phyloP scores from a whole-genome alignment of 2,113 vertebrate genomes.

The Platycercus adscitus region DNA sequence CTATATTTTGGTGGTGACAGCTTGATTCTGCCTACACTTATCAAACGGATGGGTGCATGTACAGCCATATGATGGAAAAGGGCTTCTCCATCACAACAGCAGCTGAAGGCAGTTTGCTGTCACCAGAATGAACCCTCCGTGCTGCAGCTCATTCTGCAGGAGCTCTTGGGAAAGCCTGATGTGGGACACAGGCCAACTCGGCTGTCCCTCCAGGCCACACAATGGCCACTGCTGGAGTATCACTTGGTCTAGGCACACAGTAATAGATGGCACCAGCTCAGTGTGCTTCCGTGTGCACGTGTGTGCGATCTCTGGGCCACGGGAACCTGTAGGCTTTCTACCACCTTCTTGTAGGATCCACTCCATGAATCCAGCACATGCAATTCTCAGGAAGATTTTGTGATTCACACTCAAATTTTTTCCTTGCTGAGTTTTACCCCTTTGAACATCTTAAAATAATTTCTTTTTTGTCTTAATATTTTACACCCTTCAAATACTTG shows the following conservation, averaged over 20 bases:
- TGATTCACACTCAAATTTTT: slow-evolving; percentile 54
- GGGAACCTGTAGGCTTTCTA: background rate
- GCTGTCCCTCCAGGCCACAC: background rate
- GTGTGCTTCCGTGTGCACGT: background rate
- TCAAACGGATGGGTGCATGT: background rate
- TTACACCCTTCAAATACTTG: slow-evolving; percentile 71
- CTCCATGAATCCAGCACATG: background rate
- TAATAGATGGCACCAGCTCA: background rate
- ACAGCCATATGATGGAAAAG: background rate
- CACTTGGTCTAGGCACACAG: background rate
- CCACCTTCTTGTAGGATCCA: background rate
- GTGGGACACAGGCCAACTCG: background rate
- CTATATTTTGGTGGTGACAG: slow-evolving; percentile 19
- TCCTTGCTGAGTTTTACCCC: slow-evolving; percentile 42
- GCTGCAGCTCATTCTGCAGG: background rate
- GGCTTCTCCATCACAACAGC: background rate
- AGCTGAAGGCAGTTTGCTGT: slow-evolving; percentile 15
- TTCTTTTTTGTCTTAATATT: slow-evolving; percentile 57
- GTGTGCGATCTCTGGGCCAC: background rate
- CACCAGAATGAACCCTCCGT: background rate
- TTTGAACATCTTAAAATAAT: slow-evolving; percentile 57
- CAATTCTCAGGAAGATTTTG: background rate
- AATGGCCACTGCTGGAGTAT: background rate
- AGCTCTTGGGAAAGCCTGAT: background rate
- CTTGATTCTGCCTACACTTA: slow-evolving; percentile 24